A percentile compares a stretch with the other conserved stretches of the same genome.
These are phyloP conservation scores for Adela reaumurella DNA, from an alignment of 2,888 invertebrate genomes.

Conservation along the genomic window DNA sequence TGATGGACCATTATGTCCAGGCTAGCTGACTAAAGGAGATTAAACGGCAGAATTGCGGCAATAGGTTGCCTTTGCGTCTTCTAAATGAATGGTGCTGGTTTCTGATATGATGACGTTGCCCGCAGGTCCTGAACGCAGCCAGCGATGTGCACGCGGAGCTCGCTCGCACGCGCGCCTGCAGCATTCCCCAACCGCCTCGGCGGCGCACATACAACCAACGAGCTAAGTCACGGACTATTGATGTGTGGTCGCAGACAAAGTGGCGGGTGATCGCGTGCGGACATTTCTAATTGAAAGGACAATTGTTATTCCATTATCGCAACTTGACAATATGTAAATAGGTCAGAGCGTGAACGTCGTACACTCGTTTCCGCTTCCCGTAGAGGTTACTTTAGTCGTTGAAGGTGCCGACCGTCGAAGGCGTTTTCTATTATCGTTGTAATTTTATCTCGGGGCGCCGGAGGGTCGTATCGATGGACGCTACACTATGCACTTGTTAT, in stretches of 20 bases:
- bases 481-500: slow-evolving; percentile 27
- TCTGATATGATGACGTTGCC: no score
- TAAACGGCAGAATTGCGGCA: no score
- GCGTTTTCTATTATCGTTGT: not conserved
- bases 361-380: not conserved
- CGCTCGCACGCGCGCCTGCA: not conserved
- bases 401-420: not conserved
- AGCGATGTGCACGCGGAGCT: not conserved
- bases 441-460: not conserved
- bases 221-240: not conserved
- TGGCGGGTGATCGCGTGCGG: not conserved
- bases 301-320: slow-evolving; percentile 46
- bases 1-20: no score
- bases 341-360: slow-evolving; percentile 29
- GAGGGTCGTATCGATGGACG: slow-evolving; percentile 28
- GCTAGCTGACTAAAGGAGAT: no score
- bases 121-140: not conserved
- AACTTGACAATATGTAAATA: slow-evolving; percentile 47
- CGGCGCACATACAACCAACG: not conserved
- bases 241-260: not conserved
- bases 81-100: no score
- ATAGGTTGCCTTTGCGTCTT: no score
- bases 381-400: not conserved
- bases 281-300: slow-evolving; percentile 13
- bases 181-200: no score